phyloP scores from a whole-genome alignment of 2,113 vertebrate genomes.

The Anser cygnoides region DNA sequence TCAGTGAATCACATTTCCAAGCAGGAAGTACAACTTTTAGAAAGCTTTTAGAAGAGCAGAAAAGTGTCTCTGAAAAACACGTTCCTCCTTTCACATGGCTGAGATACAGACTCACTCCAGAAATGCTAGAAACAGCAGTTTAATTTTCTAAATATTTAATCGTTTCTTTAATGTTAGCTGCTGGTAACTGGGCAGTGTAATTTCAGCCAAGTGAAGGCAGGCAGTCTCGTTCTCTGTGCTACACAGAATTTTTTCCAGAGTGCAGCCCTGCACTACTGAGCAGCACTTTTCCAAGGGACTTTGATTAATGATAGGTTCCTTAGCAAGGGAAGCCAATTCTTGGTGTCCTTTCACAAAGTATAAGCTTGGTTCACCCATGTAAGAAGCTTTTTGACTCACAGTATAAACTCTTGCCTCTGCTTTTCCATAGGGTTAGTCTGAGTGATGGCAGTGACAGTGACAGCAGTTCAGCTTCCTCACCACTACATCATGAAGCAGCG shows the following conservation, averaged over 20 bases:
- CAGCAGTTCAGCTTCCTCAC: slow-evolving; percentile 88
- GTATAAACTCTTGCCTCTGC: background rate
- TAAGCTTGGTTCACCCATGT: background rate
- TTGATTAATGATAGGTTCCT: background rate
- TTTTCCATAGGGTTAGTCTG: slow-evolving; percentile 85
- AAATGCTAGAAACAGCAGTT: background rate
- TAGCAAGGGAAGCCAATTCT: background rate
- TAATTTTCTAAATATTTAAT: background rate
- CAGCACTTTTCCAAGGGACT: background rate
- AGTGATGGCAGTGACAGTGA: slow-evolving; percentile 95
- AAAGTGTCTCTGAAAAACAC: background rate
- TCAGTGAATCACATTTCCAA: background rate
- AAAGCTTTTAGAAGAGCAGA: background rate
- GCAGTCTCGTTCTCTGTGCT: background rate
- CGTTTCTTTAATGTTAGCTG: background rate
- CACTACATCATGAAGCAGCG: slow-evolving; percentile 80
- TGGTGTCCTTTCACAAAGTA: background rate
- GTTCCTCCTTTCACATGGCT: background rate
- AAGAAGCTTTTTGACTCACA: background rate
- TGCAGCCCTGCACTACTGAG: background rate
- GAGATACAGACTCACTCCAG: fast-evolving
- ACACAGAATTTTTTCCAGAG: fast-evolving
- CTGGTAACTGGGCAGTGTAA: background rate
- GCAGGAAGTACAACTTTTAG: background rate
- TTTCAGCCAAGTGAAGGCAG: background rate